Evolutionary conservation across 2,888 invertebrate genomes (phyloP).

Genomic region (Adineta ricciae): DNA sequence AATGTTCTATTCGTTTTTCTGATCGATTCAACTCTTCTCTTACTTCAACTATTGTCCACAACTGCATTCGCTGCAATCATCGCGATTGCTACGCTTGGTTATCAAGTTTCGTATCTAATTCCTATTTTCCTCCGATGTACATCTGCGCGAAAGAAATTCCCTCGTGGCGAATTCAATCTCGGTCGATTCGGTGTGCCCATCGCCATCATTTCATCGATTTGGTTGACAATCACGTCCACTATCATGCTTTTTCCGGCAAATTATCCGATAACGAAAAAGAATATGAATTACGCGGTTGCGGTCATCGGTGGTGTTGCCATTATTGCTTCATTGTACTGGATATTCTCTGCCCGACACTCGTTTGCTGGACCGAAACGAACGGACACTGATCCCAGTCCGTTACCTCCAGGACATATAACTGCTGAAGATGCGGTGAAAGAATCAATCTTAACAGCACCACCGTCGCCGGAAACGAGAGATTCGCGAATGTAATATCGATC

Average conservation of each 20-base stretch:
- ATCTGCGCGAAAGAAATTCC: not conserved
- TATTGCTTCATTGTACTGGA: not conserved
- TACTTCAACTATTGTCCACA: not conserved
- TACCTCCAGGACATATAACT: too few species aligned
- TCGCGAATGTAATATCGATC: too few species aligned
- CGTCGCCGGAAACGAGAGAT: too few species aligned
- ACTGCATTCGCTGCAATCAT: not conserved
- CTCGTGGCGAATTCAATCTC: not conserved
- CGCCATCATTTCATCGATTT: not conserved
- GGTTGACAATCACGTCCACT: not conserved
- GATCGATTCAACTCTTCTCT: not conserved
- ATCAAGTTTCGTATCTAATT: not conserved
- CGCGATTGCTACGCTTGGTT: not conserved
- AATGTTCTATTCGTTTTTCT: not conserved
- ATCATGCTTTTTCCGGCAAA: not conserved
- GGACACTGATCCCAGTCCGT: too few species aligned
- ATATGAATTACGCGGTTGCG: not conserved
- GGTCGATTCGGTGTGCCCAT: not conserved
- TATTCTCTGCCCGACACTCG: not conserved
- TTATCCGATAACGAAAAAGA: not conserved
- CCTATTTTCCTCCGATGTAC: not conserved
- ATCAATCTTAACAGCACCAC: too few species aligned
- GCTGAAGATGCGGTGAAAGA: too few species aligned
- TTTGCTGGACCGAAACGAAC: not conserved
- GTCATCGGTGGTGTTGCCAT: not conserved